These are phyloP conservation scores for Trachelus troglodyta DNA, from an alignment of 2,888 invertebrate genomes.

Conservation along the genomic window DNA sequence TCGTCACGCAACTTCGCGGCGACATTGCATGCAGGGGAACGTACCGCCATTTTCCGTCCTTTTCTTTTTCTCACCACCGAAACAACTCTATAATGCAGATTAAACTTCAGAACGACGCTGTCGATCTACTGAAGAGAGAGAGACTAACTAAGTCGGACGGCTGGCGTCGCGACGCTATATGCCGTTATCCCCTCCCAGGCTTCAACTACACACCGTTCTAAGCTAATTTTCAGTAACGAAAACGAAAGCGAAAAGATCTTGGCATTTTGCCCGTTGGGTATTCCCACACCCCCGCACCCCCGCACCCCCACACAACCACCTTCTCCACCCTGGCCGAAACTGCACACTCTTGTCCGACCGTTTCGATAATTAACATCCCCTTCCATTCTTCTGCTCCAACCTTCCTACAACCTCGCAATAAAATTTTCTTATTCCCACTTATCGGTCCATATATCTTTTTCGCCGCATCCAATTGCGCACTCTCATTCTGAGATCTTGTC, in stretches of 20 bases:
- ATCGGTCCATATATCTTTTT: no score
- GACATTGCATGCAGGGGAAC: constrained; percentile 30
- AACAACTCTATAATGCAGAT: constrained; percentile 12
- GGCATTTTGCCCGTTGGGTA: constrained; percentile 56
- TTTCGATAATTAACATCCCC: constrained; percentile 40
- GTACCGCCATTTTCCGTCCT: constrained; percentile 57
- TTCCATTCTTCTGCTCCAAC: no score
- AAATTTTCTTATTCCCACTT: no score
- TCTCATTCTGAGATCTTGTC: no score
- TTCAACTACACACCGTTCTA: no score
- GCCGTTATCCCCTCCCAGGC: constrained; percentile 61
- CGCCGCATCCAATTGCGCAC: no score
- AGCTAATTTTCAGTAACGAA: constrained; percentile 41
- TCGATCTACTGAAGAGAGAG: constrained; percentile 41
- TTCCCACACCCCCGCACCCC: constrained; percentile 58
- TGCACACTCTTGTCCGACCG: not conserved
- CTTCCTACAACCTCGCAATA: no score
- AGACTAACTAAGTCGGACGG: constrained; percentile 63
- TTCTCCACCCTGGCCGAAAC: no score
- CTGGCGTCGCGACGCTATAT: constrained; percentile 69
- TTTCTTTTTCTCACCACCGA: constrained; percentile 17
- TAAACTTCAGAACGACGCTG: constrained; percentile 53
- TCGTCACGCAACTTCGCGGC: no score
- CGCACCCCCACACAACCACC: no score
- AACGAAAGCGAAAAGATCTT: constrained; percentile 32